phyloP scores from a whole-genome alignment of 1,140 invertebrate genomes.

The Cherax quadricarinatus region DNA sequence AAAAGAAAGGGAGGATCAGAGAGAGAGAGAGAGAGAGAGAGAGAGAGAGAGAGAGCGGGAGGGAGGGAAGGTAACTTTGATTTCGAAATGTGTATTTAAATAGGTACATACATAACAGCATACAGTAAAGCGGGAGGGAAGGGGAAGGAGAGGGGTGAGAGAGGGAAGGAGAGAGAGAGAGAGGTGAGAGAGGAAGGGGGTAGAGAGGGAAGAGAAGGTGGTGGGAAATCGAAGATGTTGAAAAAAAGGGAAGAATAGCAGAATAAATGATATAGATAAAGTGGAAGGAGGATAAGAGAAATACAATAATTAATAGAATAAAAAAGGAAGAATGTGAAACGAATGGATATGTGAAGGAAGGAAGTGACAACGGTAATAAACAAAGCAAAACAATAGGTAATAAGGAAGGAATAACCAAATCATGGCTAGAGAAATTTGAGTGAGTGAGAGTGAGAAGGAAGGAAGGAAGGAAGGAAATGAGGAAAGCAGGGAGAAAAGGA shows the following conservation, averaged over 20 bases:
- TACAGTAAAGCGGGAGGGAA: conserved; percentile 46
- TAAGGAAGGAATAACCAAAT: too few relatives aligned
- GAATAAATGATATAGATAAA: background rate
- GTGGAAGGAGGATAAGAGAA: too few relatives aligned
- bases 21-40: conserved; percentile 25
- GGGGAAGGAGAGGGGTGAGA: conserved; percentile 23
- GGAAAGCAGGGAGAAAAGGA: too few relatives aligned
- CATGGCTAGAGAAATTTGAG: too few relatives aligned
- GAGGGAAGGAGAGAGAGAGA: too few relatives aligned
- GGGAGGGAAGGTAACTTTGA: conserved; percentile 25
- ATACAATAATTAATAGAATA: too few relatives aligned
- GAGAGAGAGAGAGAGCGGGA: conserved; percentile 11
- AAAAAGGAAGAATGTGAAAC: too few relatives aligned
- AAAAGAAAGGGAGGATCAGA: conserved; percentile 6
- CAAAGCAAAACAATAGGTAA: too few relatives aligned
- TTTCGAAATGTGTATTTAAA: conserved; percentile 69
- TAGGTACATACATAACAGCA: conserved; percentile 66
- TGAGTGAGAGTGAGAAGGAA: too few relatives aligned
- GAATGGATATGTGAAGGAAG: too few relatives aligned
- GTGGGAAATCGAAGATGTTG: background rate
- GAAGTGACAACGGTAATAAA: too few relatives aligned
- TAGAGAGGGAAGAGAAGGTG: background rate
- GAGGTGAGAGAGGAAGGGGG: background rate
- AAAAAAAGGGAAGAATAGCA: background rate
- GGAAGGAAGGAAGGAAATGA: too few relatives aligned